These are phyloP conservation scores for Horisme vitalbata DNA, from an alignment of 2,888 invertebrate genomes.

Conservation along the genomic window DNA sequence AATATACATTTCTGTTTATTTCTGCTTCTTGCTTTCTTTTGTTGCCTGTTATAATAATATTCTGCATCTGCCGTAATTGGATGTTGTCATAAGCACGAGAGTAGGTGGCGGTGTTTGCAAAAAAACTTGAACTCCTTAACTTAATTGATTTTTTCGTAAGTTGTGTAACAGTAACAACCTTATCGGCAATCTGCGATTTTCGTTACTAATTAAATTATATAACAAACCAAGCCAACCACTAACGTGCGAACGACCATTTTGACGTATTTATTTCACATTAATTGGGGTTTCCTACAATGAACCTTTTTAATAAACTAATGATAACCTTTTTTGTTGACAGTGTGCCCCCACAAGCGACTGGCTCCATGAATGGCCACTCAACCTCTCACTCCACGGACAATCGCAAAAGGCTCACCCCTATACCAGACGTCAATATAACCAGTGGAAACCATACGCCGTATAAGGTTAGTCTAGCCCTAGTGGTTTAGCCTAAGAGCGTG, in stretches of 20 bases:
- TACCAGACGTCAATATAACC: conserved; percentile 86
- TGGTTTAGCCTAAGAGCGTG: too few relatives aligned
- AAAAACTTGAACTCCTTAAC: too few relatives aligned
- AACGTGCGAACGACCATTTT: too few relatives aligned
- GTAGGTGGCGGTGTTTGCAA: neutral
- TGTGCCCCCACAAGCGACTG: conserved; percentile 68
- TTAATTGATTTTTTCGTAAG: too few relatives aligned
- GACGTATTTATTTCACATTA: too few relatives aligned
- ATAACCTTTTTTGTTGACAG: conserved; percentile 47
- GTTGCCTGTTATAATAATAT: neutral
- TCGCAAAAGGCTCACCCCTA: conserved; percentile 86
- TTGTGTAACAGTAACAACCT: too few relatives aligned
- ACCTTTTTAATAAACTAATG: neutral
- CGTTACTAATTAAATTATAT: too few relatives aligned
- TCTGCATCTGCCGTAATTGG: neutral
- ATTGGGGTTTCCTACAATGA: too few relatives aligned
- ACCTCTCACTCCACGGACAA: conserved; percentile 70
- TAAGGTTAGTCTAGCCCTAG: conserved; percentile 73
- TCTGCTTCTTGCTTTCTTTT: conserved; percentile 12
- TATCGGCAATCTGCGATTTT: too few relatives aligned
- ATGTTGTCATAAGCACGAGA: neutral
- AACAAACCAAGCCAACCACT: neutral
- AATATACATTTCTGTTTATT: conserved; percentile 30
- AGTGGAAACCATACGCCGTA: conserved; percentile 87
- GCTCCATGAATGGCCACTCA: conserved; percentile 77